phyloP scores from a whole-genome alignment of 2,113 vertebrate species.

The Anas platyrhynchos region DNA sequence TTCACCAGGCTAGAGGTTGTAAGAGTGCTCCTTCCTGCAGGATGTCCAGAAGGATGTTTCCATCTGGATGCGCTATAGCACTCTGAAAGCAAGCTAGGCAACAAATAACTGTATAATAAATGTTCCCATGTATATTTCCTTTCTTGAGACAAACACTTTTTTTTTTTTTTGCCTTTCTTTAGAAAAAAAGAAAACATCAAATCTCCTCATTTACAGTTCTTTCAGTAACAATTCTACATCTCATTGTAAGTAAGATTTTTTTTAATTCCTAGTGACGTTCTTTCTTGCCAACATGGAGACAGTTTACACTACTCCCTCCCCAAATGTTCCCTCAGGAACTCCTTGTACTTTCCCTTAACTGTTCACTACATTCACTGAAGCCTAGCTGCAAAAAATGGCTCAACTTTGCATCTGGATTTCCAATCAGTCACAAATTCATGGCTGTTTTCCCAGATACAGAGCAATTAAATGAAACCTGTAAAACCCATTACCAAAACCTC shows the following conservation, averaged over 20 bases:
- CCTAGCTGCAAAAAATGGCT: conserved; percentile 28
- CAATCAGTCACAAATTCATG: conserved; percentile 10
- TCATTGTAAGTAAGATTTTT: background rate
- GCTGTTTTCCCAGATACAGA: conserved; percentile 39
- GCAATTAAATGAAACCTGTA: conserved; percentile 12
- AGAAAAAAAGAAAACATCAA: background rate
- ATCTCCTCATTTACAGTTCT: background rate
- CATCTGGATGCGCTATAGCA: background rate
- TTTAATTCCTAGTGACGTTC: background rate
- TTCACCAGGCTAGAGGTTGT: background rate
- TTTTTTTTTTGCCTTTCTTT: background rate
- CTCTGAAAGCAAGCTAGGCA: background rate
- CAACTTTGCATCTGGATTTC: conserved; percentile 30
- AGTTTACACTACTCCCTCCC: background rate
- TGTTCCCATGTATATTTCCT: background rate
- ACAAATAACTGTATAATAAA: background rate
- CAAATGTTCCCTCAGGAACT: background rate
- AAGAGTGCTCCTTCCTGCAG: background rate
- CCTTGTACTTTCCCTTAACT: conserved; percentile 45
- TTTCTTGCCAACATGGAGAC: background rate
- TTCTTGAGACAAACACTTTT: background rate
- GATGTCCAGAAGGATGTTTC: background rate
- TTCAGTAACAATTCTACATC: background rate
- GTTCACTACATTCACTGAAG: background rate
- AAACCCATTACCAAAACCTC: conserved; percentile 32